phyloP scores from a whole-genome alignment of 2,888 invertebrate species.

The Ormyrus rosae region DNA sequence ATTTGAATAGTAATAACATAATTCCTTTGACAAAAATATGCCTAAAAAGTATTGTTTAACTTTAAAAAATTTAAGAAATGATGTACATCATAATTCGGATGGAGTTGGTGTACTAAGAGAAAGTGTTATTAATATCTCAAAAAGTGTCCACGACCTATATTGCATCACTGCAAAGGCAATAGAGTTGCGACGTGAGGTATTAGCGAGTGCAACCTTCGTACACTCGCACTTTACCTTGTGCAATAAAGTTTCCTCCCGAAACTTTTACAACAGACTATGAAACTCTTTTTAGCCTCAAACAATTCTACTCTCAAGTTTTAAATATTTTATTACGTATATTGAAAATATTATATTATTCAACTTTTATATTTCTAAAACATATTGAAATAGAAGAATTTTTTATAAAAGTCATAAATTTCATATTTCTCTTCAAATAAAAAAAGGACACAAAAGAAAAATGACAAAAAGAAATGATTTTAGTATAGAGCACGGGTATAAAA shows the following conservation, averaged over 20 bases:
- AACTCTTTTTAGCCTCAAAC: conserved; percentile 18
- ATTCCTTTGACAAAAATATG: no score
- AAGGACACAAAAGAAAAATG: no score
- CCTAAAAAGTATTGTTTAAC: no score
- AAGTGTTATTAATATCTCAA: conserved; percentile 42
- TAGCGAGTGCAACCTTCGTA: conserved; percentile 22
- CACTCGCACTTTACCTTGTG: conserved; percentile 38
- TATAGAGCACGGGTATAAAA: no score
- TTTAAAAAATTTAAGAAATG: not conserved
- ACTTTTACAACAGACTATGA: conserved; percentile 23
- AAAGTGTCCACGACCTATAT: conserved; percentile 46
- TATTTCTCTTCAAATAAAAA: no score
- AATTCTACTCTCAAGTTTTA: not conserved
- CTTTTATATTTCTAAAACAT: not conserved
- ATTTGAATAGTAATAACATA: no score
- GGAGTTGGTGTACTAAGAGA: conserved; percentile 19
- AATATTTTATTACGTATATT: not conserved
- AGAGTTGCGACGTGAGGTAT: conserved; percentile 19
- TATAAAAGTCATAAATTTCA: no score
- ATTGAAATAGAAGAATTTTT: no score
- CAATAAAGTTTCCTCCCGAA: conserved; percentile 40
- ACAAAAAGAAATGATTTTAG: no score
- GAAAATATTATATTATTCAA: not conserved
- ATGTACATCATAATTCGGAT: conserved; percentile 23
- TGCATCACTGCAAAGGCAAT: conserved; percentile 47